Evolutionary conservation across 53 echinoderm and acorn worm species (phyloP).

Genomic region (Arbacia lixula): DNA sequence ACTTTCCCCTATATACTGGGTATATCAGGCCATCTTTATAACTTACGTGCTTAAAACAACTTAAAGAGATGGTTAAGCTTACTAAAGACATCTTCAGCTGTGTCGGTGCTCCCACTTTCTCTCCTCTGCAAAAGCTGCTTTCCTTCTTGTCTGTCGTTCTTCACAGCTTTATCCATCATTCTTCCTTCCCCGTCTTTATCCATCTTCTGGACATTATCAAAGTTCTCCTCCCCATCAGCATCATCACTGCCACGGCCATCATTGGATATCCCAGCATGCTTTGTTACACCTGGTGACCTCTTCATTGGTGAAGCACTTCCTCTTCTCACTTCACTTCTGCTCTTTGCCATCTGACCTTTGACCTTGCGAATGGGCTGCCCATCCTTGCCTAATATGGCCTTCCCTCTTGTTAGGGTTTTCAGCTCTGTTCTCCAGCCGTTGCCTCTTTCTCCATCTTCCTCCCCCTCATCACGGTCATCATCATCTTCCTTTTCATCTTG

Average conservation of each 20-base stretch:
- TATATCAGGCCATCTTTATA: no score
- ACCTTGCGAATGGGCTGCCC: slow-evolving; percentile 18
- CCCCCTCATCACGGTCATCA: slow-evolving; percentile 4
- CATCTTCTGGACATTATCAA: slow-evolving; percentile 17
- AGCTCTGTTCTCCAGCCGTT: background rate
- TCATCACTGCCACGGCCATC: background rate
- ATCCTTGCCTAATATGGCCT: slow-evolving; percentile 55
- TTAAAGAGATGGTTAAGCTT: no score
- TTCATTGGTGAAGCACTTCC: no score
- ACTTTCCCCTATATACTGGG: no score
- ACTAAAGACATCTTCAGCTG: slow-evolving; percentile 78
- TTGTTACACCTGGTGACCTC: no score
- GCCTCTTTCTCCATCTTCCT: slow-evolving; percentile 1
- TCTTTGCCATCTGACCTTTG: slow-evolving; percentile 36
- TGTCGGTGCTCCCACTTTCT: slow-evolving; percentile 12
- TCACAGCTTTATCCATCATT: no score
- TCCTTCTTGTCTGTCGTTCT: slow-evolving; percentile 9
- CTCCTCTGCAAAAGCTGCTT: background rate
- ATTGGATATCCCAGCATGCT: no score
- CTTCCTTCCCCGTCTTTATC: slow-evolving; percentile 12
- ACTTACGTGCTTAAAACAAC: no score
- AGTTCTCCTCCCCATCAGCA: background rate
- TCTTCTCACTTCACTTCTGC: slow-evolving; percentile 49
- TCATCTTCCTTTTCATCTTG: background rate
- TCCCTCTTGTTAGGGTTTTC: background rate